phyloP scores from a whole-genome alignment of 1,140 invertebrate species.

The Ostrea edulis region DNA sequence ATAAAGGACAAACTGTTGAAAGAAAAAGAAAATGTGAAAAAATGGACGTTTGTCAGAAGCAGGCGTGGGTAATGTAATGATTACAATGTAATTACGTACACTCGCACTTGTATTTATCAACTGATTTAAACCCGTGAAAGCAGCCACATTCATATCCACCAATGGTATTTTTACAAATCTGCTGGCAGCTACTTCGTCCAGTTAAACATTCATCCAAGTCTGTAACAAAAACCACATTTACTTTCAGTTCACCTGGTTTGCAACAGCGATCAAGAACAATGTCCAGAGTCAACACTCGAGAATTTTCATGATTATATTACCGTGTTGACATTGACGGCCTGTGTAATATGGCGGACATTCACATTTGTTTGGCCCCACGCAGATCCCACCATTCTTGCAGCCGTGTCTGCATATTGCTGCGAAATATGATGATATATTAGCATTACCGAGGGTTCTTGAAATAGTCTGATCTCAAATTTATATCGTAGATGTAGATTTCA shows the following conservation, averaged over 20 bases:
- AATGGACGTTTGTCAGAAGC: not conserved
- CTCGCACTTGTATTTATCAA: constrained; percentile 41
- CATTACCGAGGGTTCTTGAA: too few species aligned
- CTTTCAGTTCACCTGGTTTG: not conserved
- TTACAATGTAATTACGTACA: constrained; percentile 36
- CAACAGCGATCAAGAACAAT: not conserved
- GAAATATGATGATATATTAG: not conserved
- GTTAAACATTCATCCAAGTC: constrained; percentile 53
- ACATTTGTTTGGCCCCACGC: constrained; percentile 60
- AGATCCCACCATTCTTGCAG: constrained; percentile 65
- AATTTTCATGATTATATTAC: constrained; percentile 39
- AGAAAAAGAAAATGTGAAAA: not conserved
- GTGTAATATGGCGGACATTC: constrained; percentile 60
- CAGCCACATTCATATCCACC: constrained; percentile 51
- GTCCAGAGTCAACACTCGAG: not conserved
- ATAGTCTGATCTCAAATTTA: too few species aligned
- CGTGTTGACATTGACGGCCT: constrained; percentile 60
- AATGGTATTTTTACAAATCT: constrained; percentile 53
- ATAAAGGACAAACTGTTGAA: constrained; percentile 51
- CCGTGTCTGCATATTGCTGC: constrained; percentile 61
- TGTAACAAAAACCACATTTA: constrained; percentile 10
- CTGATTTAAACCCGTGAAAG: constrained; percentile 46
- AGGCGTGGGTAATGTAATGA: not conserved
- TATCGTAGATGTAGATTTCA: too few species aligned
- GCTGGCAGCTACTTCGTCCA: constrained; percentile 47